These are phyloP conservation scores for Phylloscopus trochiloides DNA, from an alignment of 2,113 vertebrate genomes.

Conservation along the genomic window DNA sequence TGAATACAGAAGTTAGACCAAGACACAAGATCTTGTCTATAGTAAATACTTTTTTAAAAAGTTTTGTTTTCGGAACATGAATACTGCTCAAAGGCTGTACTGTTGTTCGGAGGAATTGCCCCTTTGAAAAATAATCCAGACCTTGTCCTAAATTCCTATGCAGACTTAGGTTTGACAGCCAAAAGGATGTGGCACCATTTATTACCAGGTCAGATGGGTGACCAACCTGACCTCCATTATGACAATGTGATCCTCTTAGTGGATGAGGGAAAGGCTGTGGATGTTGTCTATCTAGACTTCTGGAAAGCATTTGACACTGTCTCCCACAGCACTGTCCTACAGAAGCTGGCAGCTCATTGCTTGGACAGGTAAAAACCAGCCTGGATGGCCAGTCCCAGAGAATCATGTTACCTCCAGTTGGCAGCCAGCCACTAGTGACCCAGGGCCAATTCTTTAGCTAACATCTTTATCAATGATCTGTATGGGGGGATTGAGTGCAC, in stretches of 20 bases:
- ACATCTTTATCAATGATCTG: neutral
- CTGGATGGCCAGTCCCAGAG: neutral
- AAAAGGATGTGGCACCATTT: neutral
- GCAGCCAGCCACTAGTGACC: neutral
- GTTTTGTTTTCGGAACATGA: neutral
- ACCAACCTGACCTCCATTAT: neutral
- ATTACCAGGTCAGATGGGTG: neutral
- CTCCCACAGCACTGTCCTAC: neutral
- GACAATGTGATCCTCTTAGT: neutral
- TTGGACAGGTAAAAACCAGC: neutral
- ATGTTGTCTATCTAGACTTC: neutral
- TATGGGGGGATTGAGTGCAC: neutral
- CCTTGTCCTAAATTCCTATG: neutral
- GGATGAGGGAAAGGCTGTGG: neutral
- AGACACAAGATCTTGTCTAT: neutral
- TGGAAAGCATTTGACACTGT: neutral
- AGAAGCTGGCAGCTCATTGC: neutral
- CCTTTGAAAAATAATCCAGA: neutral
- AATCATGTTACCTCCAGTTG: rapidly evolving
- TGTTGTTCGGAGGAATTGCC: neutral
- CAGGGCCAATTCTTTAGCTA: neutral
- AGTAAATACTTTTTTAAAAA: neutral
- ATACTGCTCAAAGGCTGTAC: neutral
- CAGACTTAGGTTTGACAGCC: neutral
- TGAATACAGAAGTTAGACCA: neutral